phyloP scores from a whole-genome alignment of 2,797 vertebrate species.

The Enteromius thamalakanensis region DNA sequence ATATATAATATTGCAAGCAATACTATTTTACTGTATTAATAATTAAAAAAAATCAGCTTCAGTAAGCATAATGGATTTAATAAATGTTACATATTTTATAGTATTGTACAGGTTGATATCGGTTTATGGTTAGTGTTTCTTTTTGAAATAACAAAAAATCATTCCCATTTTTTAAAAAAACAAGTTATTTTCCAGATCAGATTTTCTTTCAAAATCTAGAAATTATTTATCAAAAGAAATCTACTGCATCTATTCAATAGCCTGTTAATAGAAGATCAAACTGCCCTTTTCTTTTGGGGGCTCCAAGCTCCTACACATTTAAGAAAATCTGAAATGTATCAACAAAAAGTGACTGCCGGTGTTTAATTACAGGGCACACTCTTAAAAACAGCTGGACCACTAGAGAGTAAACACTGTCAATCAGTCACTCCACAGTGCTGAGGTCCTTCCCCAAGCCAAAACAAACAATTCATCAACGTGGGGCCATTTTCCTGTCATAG shows the following conservation, averaged over 20 bases:
- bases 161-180: background rate
- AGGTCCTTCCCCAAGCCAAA: constrained; percentile 52
- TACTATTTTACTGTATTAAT: background rate
- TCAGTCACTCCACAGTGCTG: constrained; percentile 55
- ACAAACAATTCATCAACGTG: constrained; percentile 64
- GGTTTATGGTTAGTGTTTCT: background rate
- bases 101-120: background rate
- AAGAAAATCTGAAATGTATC: constrained; percentile 33
- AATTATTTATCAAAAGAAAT: background rate
- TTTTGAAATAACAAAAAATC: background rate
- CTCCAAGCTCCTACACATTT: constrained; percentile 8
- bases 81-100: too few relatives aligned
- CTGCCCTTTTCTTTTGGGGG: background rate
- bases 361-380: constrained; percentile 52
- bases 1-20: too few relatives aligned
- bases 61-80: background rate
- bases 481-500: constrained; percentile 61
- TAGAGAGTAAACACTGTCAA: constrained; percentile 51
- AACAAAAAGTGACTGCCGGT: constrained; percentile 44
- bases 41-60: background rate
- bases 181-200: background rate
- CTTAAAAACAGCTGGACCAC: constrained; percentile 48
- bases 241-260: background rate
- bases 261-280: background rate
- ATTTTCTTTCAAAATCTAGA: background rate